Conservation (phyloP, 2,797 vertebrate genomes). For the Tauraco hartlaubi region DNA sequence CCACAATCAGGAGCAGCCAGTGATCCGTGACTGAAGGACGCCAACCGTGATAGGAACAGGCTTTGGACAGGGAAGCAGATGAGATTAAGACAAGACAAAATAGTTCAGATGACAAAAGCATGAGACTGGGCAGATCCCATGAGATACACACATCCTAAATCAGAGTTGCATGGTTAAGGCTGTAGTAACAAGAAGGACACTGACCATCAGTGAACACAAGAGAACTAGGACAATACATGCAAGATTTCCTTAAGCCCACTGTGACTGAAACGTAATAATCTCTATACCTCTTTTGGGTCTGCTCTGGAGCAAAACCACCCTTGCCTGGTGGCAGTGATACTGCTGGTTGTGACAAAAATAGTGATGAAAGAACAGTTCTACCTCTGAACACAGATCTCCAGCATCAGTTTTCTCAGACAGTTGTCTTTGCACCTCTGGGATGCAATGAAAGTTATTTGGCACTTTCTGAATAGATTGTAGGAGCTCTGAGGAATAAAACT, state of each 20-base stretch:
- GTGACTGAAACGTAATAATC: not conserved
- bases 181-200: not conserved
- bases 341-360: not conserved
- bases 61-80: not conserved
- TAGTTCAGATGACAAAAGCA: not conserved
- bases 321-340: not conserved
- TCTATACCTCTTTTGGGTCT: not conserved
- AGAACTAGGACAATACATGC: not conserved
- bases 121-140: not conserved
- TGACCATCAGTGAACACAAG: not conserved
- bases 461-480: not conserved
- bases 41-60: not conserved
- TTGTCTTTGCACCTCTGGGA: not conserved
- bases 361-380: not conserved
- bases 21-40: accelerated
- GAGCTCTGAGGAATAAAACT: not conserved
- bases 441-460: not conserved
- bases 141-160: not conserved
- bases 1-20: not conserved
- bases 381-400: not conserved
- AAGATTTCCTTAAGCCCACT: not conserved
- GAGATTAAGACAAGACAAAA: not conserved
- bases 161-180: not conserved
- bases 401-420: not conserved
- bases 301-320: not conserved